Conservation (phyloP, 2,888 invertebrate species). For the Cerceris rybyensis region DNA sequence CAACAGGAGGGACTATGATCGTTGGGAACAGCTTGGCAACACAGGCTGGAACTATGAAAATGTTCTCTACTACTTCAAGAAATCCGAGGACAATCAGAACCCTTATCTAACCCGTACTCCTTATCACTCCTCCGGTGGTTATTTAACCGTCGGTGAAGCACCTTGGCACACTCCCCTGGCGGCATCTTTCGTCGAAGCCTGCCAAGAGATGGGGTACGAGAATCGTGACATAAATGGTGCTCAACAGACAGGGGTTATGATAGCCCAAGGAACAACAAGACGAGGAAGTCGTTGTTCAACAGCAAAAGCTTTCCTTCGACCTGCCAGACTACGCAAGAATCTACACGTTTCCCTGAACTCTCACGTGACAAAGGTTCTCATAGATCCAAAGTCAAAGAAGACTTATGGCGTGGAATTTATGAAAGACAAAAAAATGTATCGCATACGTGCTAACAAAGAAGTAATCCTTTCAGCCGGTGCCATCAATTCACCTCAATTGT, state of each 20-base stretch:
- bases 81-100: slow-evolving; percentile 95
- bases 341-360: slow-evolving; percentile 92
- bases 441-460: slow-evolving; percentile 91
- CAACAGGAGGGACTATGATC: slow-evolving; percentile 94
- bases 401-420: slow-evolving; percentile 93
- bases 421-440: slow-evolving; percentile 87
- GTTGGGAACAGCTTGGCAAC: slow-evolving; percentile 93
- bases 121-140: slow-evolving; percentile 91
- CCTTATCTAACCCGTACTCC: slow-evolving; percentile 91
- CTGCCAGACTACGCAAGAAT: slow-evolving; percentile 90
- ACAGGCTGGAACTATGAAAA: slow-evolving; percentile 94
- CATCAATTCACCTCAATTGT: slow-evolving; percentile 95
- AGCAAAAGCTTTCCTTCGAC: slow-evolving; percentile 92
- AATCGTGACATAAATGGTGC: slow-evolving; percentile 95
- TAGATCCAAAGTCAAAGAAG: slow-evolving; percentile 85
- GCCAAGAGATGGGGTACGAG: slow-evolving; percentile 91
- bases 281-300: slow-evolving; percentile 94
- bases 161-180: slow-evolving; percentile 93
- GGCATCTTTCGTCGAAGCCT: slow-evolving; percentile 91
- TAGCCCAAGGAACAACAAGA: slow-evolving; percentile 91
- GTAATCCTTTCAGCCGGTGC: slow-evolving; percentile 95
- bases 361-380: slow-evolving; percentile 84
- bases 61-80: slow-evolving; percentile 92
- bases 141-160: slow-evolving; percentile 92
- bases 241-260: slow-evolving; percentile 93